A percentile compares a stretch with the other conserved stretches of the same genome.
These are phyloP conservation scores for Callyntrura sp. DNA, from an alignment of 2,888 invertebrate species.

Conservation along the genomic window DNA sequence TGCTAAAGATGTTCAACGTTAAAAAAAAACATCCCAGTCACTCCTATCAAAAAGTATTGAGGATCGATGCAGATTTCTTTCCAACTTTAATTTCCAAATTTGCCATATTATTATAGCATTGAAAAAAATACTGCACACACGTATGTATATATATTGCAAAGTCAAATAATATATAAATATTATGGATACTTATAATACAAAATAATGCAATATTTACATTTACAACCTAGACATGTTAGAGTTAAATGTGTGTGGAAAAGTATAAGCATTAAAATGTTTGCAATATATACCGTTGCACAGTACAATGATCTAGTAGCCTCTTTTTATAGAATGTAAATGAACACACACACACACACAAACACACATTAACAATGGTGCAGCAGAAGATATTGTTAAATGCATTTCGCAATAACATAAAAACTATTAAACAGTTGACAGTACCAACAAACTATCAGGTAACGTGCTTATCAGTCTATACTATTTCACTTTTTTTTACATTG, in stretches of 20 bases:
- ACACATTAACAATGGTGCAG: background rate
- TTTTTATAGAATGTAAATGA: constrained; percentile 38
- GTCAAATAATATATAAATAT: too few relatives aligned
- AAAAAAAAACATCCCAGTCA: too few relatives aligned
- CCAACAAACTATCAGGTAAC: background rate
- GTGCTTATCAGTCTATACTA: background rate
- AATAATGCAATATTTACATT: too few relatives aligned
- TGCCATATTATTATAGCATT: too few relatives aligned
- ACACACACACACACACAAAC: background rate
- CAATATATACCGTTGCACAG: background rate
- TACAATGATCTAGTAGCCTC: constrained; percentile 20
- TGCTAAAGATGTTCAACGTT: too few relatives aligned
- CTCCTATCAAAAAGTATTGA: too few relatives aligned
- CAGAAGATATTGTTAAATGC: background rate
- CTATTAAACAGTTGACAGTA: constrained; percentile 16
- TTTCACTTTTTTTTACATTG: background rate
- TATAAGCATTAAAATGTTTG: background rate
- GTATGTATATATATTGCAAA: too few relatives aligned
- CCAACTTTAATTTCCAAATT: too few relatives aligned
- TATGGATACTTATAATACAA: too few relatives aligned
- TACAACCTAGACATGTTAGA: too few relatives aligned
- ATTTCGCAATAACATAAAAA: background rate
- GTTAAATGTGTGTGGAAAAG: background rate
- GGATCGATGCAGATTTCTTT: too few relatives aligned
- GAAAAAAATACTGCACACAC: too few relatives aligned